Conservation (phyloP, 2,113 vertebrate species). For the Thinocorus orbignyianus region DNA sequence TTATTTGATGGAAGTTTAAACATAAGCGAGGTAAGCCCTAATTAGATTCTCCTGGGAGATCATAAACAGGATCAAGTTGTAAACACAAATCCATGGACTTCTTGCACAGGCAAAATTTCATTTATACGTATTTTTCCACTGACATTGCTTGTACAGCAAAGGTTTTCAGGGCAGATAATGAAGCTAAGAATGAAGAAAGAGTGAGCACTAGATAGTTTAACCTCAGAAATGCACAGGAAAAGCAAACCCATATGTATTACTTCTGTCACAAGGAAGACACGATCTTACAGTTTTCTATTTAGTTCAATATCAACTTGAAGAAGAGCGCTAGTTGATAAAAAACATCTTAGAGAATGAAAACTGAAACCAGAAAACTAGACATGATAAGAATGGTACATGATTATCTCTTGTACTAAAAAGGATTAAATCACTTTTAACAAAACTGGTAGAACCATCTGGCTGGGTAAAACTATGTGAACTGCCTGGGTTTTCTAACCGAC, state of each 20-base stretch:
- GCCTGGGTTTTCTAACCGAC: neutral
- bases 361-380: neutral
- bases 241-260: neutral
- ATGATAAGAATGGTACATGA: neutral
- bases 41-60: neutral
- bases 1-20: neutral
- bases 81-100: neutral
- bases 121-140: neutral
- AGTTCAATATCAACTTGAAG: neutral
- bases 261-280: neutral
- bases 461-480: neutral
- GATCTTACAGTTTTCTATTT: neutral
- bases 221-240: neutral
- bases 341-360: neutral
- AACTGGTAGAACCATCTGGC: neutral
- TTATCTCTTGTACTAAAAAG: neutral
- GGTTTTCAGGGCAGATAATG: neutral
- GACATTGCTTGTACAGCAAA: neutral
- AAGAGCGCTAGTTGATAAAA: neutral
- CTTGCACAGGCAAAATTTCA: neutral
- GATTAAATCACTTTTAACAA: neutral
- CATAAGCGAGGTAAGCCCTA: neutral
- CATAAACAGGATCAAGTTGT: neutral
- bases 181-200: neutral
- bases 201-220: neutral